These are phyloP conservation scores for Calycopis cecrops DNA, from an alignment of 1,140 invertebrate species.

Conservation along the genomic window DNA sequence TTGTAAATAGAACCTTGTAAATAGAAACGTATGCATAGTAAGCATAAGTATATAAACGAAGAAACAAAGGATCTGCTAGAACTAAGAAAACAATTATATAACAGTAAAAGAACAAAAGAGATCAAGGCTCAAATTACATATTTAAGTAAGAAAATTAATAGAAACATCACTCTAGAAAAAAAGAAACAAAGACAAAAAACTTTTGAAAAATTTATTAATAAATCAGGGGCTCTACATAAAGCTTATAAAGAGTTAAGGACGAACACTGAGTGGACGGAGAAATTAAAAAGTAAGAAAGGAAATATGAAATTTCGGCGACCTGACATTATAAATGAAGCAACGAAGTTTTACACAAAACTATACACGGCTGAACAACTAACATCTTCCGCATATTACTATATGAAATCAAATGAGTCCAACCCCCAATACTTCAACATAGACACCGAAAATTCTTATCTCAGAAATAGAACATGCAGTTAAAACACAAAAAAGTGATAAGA, in stretches of 20 bases:
- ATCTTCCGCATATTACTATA: neutral
- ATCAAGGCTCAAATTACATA: conserved; percentile 19
- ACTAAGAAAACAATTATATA: conserved; percentile 19
- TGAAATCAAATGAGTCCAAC: neutral
- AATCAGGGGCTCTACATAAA: conserved; percentile 20
- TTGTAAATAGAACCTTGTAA: conserved; percentile 13
- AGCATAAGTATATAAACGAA: conserved; percentile 15
- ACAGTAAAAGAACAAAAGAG: conserved; percentile 21
- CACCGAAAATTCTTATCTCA: conserved; percentile 10
- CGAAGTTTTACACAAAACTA: conserved; percentile 23
- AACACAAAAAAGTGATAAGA: conserved; percentile 25
- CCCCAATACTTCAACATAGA: neutral
- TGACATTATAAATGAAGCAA: conserved; percentile 28
- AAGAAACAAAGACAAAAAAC: conserved; percentile 14
- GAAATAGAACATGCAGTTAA: conserved; percentile 26
- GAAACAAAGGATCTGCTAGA: conserved; percentile 18
- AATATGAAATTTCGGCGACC: conserved; percentile 7
- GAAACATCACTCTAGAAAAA: conserved; percentile 17
- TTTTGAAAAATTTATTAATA: conserved; percentile 21
- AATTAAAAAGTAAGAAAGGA: conserved; percentile 17
- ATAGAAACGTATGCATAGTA: neutral
- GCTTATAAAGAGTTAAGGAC: conserved; percentile 23
- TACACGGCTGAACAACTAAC: conserved; percentile 7
- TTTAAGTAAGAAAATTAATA: conserved; percentile 27
- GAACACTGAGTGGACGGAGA: conserved; percentile 21